Evolutionary conservation across 2,888 invertebrate genomes (phyloP).

Genomic region (Balanococcus diminutus): DNA sequence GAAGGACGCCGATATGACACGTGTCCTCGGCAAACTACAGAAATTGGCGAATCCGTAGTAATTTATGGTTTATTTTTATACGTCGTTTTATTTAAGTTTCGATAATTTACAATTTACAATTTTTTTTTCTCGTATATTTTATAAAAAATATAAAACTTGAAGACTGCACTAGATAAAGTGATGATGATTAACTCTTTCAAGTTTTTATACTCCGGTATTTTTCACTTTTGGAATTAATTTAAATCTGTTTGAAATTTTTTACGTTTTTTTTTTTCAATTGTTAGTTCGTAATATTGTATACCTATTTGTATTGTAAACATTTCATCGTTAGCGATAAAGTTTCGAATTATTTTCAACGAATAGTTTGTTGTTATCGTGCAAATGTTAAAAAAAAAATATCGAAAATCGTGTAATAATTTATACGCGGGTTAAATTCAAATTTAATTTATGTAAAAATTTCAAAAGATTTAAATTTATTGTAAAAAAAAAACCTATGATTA

Average conservation of each 20-base stretch:
- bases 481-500: not conserved
- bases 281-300: not conserved
- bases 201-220: not conserved
- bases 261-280: not conserved
- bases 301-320: not conserved
- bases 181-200: not conserved
- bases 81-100: not conserved
- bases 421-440: not conserved
- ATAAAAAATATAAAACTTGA: not conserved
- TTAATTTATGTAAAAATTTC: not conserved
- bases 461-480: not conserved
- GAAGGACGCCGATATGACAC: constrained; percentile 74
- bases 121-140: not conserved
- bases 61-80: not conserved
- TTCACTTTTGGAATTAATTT: not conserved
- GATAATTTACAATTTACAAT: not conserved
- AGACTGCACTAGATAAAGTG: not conserved
- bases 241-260: constrained; percentile 16
- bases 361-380: not conserved
- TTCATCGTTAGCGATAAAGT: not conserved
- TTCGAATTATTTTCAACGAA: not conserved
- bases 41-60: constrained; percentile 62
- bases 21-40: constrained; percentile 72
- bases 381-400: not conserved
- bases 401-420: not conserved